Conservation (phyloP, 2,113 vertebrate species). For the Nipponia nippon region DNA sequence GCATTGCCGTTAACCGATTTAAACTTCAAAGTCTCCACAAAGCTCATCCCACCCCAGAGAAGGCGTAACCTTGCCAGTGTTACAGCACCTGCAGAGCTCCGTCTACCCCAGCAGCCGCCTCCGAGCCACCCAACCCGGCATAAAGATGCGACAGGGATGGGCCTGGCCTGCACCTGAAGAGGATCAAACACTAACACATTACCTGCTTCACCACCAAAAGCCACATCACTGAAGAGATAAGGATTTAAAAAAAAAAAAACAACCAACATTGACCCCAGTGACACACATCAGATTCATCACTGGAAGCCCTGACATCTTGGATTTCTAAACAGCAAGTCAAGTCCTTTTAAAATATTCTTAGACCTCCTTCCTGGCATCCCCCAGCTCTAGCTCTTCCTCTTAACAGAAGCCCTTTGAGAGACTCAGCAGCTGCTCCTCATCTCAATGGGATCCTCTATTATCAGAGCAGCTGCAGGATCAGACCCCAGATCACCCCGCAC, state of each 20-base stretch:
- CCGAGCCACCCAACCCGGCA: not conserved
- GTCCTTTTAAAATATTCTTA: not conserved
- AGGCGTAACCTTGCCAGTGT: fast-evolving
- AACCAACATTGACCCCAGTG: not conserved
- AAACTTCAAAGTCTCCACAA: not conserved
- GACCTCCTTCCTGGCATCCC: not conserved
- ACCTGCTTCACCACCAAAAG: not conserved
- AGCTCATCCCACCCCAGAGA: not conserved
- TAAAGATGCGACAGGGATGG: not conserved
- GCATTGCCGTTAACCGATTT: not conserved
- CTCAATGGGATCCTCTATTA: constrained; percentile 17
- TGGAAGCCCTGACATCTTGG: not conserved
- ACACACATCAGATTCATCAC: not conserved
- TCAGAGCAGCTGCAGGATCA: constrained; percentile 25
- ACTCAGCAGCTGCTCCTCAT: constrained; percentile 34
- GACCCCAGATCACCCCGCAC: not conserved
- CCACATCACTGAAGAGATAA: not conserved
- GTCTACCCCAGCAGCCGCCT: not conserved
- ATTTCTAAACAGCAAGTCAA: not conserved
- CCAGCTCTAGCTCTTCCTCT: not conserved
- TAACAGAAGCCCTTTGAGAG: constrained; percentile 32
- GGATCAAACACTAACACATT: not conserved
- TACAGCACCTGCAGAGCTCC: not conserved
- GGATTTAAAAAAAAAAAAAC: too few relatives aligned
- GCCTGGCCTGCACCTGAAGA: not conserved